Conservation (phyloP, 2,888 invertebrate species). For the Spodoptera exigua region DNA sequence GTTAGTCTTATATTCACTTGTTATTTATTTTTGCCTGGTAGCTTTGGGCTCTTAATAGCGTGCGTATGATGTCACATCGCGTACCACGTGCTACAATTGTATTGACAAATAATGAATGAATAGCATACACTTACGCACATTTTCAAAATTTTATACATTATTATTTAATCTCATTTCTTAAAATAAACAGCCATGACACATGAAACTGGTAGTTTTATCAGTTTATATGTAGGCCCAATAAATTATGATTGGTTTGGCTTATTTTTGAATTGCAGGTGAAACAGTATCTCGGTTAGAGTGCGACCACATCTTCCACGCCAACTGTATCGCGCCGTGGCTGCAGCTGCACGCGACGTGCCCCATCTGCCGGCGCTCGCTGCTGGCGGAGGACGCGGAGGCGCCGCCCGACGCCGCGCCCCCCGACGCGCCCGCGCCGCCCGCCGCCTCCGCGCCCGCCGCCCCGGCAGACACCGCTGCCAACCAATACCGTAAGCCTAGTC, state of each 20-base stretch:
- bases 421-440: constrained; percentile 17
- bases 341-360: constrained; percentile 99
- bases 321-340: constrained; percentile 98
- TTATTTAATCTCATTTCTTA: no score
- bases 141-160: no score
- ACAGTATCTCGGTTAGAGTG: constrained; percentile 94
- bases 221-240: neutral
- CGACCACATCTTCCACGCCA: constrained; percentile 96
- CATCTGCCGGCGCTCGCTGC: constrained; percentile 93
- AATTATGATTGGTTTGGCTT: neutral
- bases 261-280: constrained; percentile 88
- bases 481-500: constrained; percentile 48
- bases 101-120: no score
- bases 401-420: constrained; percentile 28
- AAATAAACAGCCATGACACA: no score
- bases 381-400: constrained; percentile 62
- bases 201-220: no score
- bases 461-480: constrained; percentile 31
- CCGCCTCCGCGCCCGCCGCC: constrained; percentile 25
- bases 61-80: no score
- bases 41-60: no score
- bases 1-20: constrained; percentile 56
- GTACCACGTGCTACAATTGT: no score
- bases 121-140: no score
- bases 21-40: constrained; percentile 34